Evolutionary conservation across 2,888 invertebrate species (phyloP).

Genomic region (Parnassius smintheus): DNA sequence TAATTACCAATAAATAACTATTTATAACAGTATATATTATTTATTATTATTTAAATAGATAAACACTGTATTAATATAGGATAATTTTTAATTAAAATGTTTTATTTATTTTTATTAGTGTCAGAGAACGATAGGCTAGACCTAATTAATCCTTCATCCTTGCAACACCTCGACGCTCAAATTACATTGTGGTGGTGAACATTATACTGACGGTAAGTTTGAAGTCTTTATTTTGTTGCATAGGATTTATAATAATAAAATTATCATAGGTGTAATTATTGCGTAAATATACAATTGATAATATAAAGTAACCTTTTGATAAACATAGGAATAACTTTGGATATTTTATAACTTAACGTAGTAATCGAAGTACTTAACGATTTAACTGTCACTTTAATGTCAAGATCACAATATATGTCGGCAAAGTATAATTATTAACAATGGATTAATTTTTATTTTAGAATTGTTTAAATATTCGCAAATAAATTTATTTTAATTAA

Average conservation of each 20-base stretch:
- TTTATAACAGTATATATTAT: too few relatives aligned
- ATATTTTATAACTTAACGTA: conserved; percentile 31
- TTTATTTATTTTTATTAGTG: too few relatives aligned
- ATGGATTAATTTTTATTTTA: conserved; percentile 11
- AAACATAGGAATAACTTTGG: neutral
- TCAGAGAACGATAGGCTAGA: neutral
- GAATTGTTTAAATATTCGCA: neutral
- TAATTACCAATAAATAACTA: too few relatives aligned
- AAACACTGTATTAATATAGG: too few relatives aligned
- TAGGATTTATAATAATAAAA: neutral
- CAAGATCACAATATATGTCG: conserved; percentile 36
- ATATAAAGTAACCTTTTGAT: too few relatives aligned
- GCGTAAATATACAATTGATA: too few relatives aligned
- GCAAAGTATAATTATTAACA: conserved; percentile 12
- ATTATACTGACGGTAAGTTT: neutral
- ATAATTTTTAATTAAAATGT: too few relatives aligned
- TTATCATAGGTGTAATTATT: too few relatives aligned
- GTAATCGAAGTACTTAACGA: conserved; percentile 23
- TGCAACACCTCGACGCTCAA: neutral
- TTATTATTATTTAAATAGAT: too few relatives aligned
- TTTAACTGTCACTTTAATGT: conserved; percentile 36
- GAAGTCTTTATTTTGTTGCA: conserved; percentile 4
- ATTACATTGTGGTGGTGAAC: neutral
- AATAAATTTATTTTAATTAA: conserved; percentile 24
- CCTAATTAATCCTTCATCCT: neutral